Evolutionary conservation across 2,888 invertebrate genomes (phyloP).

Genomic region (Boloria euphrosyne): DNA sequence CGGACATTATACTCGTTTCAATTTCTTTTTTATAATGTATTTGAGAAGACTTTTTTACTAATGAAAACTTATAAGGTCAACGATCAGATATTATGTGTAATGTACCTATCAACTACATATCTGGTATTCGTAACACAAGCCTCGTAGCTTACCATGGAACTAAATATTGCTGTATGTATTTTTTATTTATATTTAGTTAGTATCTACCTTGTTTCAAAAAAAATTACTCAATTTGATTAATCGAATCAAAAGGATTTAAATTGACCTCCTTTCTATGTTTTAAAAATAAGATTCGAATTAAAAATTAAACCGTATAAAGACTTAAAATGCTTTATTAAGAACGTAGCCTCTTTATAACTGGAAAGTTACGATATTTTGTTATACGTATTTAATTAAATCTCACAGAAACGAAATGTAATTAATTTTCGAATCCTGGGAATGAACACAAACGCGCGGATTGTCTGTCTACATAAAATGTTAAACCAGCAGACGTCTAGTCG

Average conservation of each 20-base stretch:
- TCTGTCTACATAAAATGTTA: constrained; percentile 12
- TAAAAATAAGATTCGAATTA: neutral
- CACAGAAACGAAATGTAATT: constrained; percentile 12
- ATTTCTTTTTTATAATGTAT: too few species aligned
- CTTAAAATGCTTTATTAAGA: neutral
- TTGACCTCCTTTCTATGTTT: neutral
- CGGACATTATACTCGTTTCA: too few species aligned
- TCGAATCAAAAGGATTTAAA: constrained; percentile 1
- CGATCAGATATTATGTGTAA: too few species aligned
- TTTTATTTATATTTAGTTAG: too few species aligned
- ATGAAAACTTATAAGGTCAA: too few species aligned
- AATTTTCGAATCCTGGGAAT: constrained; percentile 5
- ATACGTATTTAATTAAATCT: constrained; percentile 20
- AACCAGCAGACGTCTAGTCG: constrained; percentile 32
- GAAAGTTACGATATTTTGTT: constrained; percentile 6
- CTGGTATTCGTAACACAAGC: too few species aligned
- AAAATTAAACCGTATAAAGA: neutral
- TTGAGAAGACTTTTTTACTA: too few species aligned
- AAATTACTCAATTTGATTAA: too few species aligned
- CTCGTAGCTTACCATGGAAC: too few species aligned
- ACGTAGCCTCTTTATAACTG: neutral
- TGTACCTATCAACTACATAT: too few species aligned
- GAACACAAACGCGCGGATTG: constrained; percentile 9
- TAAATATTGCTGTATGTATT: too few species aligned
- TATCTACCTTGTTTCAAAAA: too few species aligned